Percentiles rank a stretch among this genome's conserved stretches.
Evolutionary conservation across 2,888 invertebrate genomes (phyloP).

Genomic region (Pollenia griseotomentosa): DNA sequence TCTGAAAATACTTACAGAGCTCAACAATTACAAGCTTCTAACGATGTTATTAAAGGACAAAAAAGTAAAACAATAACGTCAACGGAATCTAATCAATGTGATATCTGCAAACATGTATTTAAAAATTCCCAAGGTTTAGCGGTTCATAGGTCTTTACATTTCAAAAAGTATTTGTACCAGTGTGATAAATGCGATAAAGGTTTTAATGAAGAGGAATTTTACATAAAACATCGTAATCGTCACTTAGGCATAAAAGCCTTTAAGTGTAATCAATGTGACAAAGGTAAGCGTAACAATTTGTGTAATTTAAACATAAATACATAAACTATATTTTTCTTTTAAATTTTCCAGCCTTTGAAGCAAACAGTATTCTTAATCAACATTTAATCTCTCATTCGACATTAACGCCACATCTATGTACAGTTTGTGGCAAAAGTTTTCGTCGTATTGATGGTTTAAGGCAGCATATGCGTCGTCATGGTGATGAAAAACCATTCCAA

Average conservation of each 20-base stretch:
- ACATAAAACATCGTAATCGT: constrained; percentile 48
- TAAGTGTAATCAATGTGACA: constrained; percentile 48
- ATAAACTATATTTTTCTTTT: neutral
- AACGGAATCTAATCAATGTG: constrained; percentile 73
- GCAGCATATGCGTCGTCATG: constrained; percentile 86
- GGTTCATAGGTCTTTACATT: constrained; percentile 76
- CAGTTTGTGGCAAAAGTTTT: constrained; percentile 86
- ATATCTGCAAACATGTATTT: constrained; percentile 37
- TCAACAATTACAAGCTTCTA: neutral
- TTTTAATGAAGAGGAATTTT: constrained; percentile 29
- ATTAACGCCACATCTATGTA: constrained; percentile 86
- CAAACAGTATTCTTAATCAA: constrained; percentile 84
- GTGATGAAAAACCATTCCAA: constrained; percentile 85
- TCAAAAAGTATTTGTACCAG: constrained; percentile 79
- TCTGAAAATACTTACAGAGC: neutral
- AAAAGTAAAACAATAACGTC: neutral
- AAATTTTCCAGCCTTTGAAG: constrained; percentile 31
- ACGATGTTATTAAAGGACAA: neutral
- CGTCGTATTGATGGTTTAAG: constrained; percentile 85
- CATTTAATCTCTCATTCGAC: constrained; percentile 85
- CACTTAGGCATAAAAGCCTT: constrained; percentile 54
- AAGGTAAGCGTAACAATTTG: constrained; percentile 29
- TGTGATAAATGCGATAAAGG: constrained; percentile 78
- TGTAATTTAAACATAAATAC: neutral
- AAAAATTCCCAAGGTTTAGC: constrained; percentile 41